Percentiles rank a stretch among this genome's conserved stretches.
These are phyloP conservation scores for Lasioglossum vierecki DNA, from an alignment of 2,888 invertebrate species.

Conservation along the genomic window DNA sequence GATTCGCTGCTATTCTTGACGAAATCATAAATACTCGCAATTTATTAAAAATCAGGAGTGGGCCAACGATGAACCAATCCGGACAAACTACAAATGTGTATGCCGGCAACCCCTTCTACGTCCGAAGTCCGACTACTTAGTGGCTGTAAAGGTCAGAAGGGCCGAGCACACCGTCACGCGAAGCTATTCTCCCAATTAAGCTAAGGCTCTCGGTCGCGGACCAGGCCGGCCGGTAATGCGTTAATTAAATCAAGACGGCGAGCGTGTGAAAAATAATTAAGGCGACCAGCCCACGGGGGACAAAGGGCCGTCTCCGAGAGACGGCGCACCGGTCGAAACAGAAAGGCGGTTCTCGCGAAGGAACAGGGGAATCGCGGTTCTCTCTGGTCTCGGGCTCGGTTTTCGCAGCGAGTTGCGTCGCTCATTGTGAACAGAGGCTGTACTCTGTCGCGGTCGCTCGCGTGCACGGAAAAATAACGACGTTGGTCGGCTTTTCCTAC, in stretches of 20 bases:
- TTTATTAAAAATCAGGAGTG: not conserved
- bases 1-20: not conserved
- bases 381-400: slow-evolving; percentile 34
- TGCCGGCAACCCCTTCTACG: not conserved
- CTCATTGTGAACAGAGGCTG: slow-evolving; percentile 51
- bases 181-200: slow-evolving; percentile 66
- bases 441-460: slow-evolving; percentile 7
- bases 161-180: slow-evolving; percentile 26
- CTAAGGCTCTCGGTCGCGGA: slow-evolving; percentile 49
- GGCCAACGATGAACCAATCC: not conserved
- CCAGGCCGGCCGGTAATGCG: slow-evolving; percentile 57
- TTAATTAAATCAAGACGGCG: slow-evolving; percentile 68
- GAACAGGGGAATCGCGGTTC: slow-evolving; percentile 38
- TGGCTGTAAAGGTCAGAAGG: slow-evolving; percentile 52
- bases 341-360: slow-evolving; percentile 38
- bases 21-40: too few species aligned
- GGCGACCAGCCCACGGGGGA: slow-evolving; percentile 54
- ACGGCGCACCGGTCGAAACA: slow-evolving; percentile 29
- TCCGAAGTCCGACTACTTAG: slow-evolving; percentile 57
- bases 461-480: slow-evolving; percentile 53
- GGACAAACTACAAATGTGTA: not conserved
- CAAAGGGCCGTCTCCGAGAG: slow-evolving; percentile 52
- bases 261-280: slow-evolving; percentile 69
- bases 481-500: slow-evolving; percentile 29
- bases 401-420: slow-evolving; percentile 30